Conservation (phyloP, 2,888 invertebrate species). For the Platynereis dumerilii region DNA sequence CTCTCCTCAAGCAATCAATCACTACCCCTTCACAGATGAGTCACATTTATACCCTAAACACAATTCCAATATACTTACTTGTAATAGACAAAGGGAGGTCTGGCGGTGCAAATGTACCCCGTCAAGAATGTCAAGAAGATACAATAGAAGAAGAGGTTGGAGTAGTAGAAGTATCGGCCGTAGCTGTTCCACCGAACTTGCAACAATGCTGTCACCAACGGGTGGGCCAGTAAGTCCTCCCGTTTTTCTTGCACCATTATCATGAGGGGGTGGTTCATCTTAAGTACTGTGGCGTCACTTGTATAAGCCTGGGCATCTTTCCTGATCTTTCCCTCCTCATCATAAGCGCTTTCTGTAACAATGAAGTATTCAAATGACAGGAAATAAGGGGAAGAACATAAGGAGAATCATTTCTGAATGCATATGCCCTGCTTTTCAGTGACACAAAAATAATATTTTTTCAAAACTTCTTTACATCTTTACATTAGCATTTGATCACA, state of each 20-base stretch:
- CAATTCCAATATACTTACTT: too few species aligned
- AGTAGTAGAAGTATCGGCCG: slow-evolving; percentile 66
- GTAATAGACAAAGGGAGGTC: slow-evolving; percentile 41
- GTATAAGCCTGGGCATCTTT: slow-evolving; percentile 56
- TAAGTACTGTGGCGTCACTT: slow-evolving; percentile 55
- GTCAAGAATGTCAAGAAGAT: slow-evolving; percentile 65
- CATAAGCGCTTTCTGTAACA: slow-evolving; percentile 52
- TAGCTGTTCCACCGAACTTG: slow-evolving; percentile 66
- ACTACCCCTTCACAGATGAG: too few species aligned
- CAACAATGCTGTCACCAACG: slow-evolving; percentile 64
- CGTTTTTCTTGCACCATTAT: slow-evolving; percentile 63
- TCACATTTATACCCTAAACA: too few species aligned
- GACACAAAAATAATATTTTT: too few species aligned
- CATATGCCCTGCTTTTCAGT: too few species aligned
- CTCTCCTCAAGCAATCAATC: too few species aligned
- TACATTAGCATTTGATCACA: too few species aligned
- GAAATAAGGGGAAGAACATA: too few species aligned
- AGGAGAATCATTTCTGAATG: too few species aligned
- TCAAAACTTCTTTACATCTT: too few species aligned
- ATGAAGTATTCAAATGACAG: too few species aligned
- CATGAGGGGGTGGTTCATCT: slow-evolving; percentile 63
- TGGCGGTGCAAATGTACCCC: slow-evolving; percentile 59
- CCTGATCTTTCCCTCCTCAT: slow-evolving; percentile 54
- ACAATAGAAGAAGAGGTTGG: slow-evolving; percentile 63
- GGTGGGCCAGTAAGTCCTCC: slow-evolving; percentile 65